Evolutionary conservation across 2,797 vertebrate genomes (phyloP).

Genomic region (Thalassophryne amazonica): DNA sequence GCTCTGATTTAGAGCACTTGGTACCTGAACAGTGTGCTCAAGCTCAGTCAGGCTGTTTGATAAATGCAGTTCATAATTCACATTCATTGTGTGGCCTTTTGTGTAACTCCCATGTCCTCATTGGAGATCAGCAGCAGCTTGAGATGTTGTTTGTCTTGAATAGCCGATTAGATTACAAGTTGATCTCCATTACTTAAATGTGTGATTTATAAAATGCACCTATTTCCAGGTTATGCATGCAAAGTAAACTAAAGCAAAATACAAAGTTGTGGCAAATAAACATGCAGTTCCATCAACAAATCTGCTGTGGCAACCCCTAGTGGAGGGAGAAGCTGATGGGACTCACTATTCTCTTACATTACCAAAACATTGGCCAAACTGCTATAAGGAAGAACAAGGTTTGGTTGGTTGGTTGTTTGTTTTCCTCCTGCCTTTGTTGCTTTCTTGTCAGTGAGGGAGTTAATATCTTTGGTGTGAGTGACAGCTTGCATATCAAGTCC

Average conservation of each 20-base stretch:
- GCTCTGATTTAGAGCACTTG: too few relatives aligned
- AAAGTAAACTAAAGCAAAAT: not conserved
- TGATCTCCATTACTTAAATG: conserved; percentile 3
- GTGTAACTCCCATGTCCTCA: not conserved
- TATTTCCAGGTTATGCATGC: conserved; percentile 15
- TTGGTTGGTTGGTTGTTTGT: too few relatives aligned
- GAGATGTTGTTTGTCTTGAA: conserved; percentile 21
- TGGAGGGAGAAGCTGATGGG: too few relatives aligned
- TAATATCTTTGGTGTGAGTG: conserved; percentile 47
- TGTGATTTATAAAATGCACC: conserved; percentile 25
- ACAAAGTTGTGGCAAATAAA: not conserved
- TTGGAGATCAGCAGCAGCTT: conserved; percentile 4
- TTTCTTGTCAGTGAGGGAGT: conserved; percentile 29
- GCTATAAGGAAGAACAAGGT: not conserved
- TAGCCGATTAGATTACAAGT: conserved; percentile 11
- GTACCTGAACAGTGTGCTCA: too few relatives aligned
- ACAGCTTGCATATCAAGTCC: conserved; percentile 48
- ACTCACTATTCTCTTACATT: not conserved
- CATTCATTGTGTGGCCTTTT: not conserved
- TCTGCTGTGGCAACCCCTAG: too few relatives aligned
- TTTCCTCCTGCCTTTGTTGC: conserved; percentile 16
- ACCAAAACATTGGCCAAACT: conserved; percentile 4
- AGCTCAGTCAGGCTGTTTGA: not conserved
- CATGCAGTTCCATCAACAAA: too few relatives aligned
- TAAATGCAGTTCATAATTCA: not conserved